A percentile compares a stretch with the other conserved stretches of the same genome.
phyloP scores from a whole-genome alignment of 1,140 invertebrate species.

The Panagrolaimus sp. region DNA sequence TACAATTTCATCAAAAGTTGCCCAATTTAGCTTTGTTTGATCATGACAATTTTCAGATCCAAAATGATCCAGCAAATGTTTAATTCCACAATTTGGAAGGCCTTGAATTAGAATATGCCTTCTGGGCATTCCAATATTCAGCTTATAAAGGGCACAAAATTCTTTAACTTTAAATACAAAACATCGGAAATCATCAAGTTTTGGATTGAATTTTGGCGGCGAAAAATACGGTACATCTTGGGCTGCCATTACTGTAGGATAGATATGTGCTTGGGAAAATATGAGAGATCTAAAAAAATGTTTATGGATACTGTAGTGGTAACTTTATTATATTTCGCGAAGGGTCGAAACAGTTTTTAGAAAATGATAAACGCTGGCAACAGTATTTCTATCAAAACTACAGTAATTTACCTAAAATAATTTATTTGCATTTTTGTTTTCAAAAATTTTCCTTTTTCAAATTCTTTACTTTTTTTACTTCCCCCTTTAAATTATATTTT shows the following conservation, averaged over 20 bases:
- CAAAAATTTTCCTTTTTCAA: too few relatives aligned
- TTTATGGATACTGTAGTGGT: too few relatives aligned
- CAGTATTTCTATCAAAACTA: too few relatives aligned
- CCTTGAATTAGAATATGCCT: slow-evolving; percentile 1
- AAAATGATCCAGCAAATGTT: slow-evolving; percentile 4
- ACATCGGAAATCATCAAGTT: neutral
- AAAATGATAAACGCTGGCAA: too few relatives aligned
- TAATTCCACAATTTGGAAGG: neutral
- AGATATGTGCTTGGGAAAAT: too few relatives aligned
- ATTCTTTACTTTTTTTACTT: too few relatives aligned
- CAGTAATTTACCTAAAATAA: too few relatives aligned
- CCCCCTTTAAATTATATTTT: too few relatives aligned
- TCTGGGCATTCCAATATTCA: slow-evolving; percentile 2
- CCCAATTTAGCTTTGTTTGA: slow-evolving; percentile 3
- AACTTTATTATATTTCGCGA: too few relatives aligned
- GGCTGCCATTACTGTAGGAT: neutral
- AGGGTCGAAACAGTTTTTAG: too few relatives aligned
- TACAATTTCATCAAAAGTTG: slow-evolving; percentile 9
- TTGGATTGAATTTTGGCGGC: neutral
- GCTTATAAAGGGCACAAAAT: slow-evolving; percentile 11
- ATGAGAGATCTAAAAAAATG: too few relatives aligned
- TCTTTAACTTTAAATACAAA: slow-evolving; percentile 3
- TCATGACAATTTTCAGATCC: neutral
- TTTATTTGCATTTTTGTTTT: too few relatives aligned
- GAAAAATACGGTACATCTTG: neutral